Conservation (phyloP, 2,797 vertebrate species). For the Acipenser oxyrinchus region DNA sequence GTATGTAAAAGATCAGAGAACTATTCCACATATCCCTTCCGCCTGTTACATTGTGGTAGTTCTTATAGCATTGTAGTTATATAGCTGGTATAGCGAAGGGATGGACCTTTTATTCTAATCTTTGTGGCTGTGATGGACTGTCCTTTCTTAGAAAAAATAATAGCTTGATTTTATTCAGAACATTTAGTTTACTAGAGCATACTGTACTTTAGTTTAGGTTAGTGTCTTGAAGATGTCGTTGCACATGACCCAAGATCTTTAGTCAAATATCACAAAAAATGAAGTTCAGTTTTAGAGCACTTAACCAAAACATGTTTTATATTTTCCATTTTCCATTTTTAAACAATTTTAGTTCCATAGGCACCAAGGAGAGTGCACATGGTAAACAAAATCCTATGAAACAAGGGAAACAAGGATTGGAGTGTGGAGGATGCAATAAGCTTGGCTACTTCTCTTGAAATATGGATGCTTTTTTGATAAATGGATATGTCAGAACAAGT, state of each 20-base stretch:
- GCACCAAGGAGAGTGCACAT: no score
- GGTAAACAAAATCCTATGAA: no score
- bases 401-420: no score
- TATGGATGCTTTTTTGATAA: no score
- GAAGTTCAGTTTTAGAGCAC: not conserved
- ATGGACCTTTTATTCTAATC: not conserved
- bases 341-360: no score
- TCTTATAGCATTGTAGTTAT: not conserved
- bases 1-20: constrained; percentile 1
- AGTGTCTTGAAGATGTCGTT: not conserved
- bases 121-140: no score
- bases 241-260: not conserved
- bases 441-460: no score
- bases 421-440: no score
- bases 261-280: not conserved
- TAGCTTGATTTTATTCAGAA: not conserved
- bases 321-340: no score
- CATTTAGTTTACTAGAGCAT: not conserved
- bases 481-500: not conserved
- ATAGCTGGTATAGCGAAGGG: not conserved
- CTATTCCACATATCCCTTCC: not conserved
- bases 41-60: not conserved
- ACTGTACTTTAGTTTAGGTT: not conserved
- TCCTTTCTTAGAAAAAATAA: not conserved
- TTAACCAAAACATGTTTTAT: no score